Conservation (phyloP, 2,888 invertebrate genomes). For the Ptilodon capucinus region DNA sequence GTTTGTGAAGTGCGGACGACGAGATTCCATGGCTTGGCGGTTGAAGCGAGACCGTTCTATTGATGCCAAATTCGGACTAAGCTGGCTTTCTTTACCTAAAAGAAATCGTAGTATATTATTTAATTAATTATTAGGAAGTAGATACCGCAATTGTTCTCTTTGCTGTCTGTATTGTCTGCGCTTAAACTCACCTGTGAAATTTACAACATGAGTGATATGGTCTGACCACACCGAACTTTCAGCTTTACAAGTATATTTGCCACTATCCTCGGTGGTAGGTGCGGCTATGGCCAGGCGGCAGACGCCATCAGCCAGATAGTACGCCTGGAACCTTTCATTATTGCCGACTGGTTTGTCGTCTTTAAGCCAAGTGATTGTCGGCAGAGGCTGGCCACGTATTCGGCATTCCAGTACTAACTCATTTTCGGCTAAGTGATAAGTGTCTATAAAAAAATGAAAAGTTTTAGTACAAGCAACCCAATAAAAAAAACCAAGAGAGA, state of each 20-base stretch:
- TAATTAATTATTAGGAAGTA: no score
- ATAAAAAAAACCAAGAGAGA: no score
- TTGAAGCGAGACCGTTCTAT: slow-evolving; percentile 59
- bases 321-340: slow-evolving; percentile 84
- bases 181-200: slow-evolving; percentile 82
- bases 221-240: slow-evolving; percentile 88
- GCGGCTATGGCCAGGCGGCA: slow-evolving; percentile 86
- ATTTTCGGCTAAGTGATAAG: slow-evolving; percentile 87
- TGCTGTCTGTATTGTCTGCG: background rate
- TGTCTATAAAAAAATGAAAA: slow-evolving; percentile 75
- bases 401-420: slow-evolving; percentile 90
- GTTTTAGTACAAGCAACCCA: no score
- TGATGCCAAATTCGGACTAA: slow-evolving; percentile 58
- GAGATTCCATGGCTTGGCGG: slow-evolving; percentile 69
- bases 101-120: no score
- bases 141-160: background rate
- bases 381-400: slow-evolving; percentile 88
- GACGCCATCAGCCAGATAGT: slow-evolving; percentile 88
- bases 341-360: slow-evolving; percentile 82
- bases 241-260: slow-evolving; percentile 89
- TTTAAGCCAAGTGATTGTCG: slow-evolving; percentile 89
- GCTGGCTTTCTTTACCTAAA: slow-evolving; percentile 56
- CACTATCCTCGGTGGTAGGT: slow-evolving; percentile 87
- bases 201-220: slow-evolving; percentile 88
- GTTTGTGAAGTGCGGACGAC: slow-evolving; percentile 86